Conservation (phyloP, 2,797 vertebrate species). For the Rhinichthys osculus region DNA sequence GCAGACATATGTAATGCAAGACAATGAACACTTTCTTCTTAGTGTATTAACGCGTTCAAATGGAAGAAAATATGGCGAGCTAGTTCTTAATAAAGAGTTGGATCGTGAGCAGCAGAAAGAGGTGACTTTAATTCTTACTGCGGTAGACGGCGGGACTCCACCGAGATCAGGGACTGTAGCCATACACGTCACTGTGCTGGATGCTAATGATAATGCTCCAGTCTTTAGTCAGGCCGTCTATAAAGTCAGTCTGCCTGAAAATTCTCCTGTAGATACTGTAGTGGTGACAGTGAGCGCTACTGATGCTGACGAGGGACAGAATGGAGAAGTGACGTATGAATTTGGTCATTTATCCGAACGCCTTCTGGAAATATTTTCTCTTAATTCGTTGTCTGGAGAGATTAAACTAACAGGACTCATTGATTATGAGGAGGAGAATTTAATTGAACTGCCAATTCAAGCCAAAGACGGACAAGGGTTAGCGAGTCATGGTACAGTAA, state of each 20-base stretch:
- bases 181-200: constrained; percentile 42
- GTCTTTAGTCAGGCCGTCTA: constrained; percentile 33
- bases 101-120: constrained; percentile 50
- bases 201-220: constrained; percentile 49
- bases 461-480: constrained; percentile 72
- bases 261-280: constrained; percentile 22
- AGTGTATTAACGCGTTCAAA: constrained; percentile 16
- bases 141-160: constrained; percentile 19
- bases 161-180: constrained; percentile 23
- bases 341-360: constrained; percentile 56
- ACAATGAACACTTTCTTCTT: constrained; percentile 67
- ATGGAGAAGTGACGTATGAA: constrained; percentile 68
- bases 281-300: constrained; percentile 47
- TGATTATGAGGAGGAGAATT: constrained; percentile 68
- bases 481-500: background rate
- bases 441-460: constrained; percentile 69
- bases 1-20: constrained; percentile 64
- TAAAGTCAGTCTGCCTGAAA: constrained; percentile 47
- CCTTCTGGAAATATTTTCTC: constrained; percentile 57
- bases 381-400: constrained; percentile 67
- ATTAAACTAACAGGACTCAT: constrained; percentile 62
- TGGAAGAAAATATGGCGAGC: constrained; percentile 30
- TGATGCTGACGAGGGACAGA: constrained; percentile 65
- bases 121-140: constrained; percentile 36
- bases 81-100: constrained; percentile 42